Conservation (phyloP, 2,797 vertebrate genomes). For the Sciaenops ocellatus region DNA sequence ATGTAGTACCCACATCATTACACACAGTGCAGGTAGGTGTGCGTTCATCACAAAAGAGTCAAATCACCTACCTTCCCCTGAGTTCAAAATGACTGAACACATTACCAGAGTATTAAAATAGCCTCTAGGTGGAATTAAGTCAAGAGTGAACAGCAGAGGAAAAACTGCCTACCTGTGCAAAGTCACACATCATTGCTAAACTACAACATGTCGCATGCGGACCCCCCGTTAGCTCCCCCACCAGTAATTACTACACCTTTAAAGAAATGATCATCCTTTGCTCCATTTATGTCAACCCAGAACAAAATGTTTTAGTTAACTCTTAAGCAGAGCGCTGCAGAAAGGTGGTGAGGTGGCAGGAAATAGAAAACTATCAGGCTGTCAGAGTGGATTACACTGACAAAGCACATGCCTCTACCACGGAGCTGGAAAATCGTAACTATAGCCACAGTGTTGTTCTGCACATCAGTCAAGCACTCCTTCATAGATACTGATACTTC, state of each 20-base stretch:
- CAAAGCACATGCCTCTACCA: conserved; percentile 43
- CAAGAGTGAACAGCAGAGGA: conserved; percentile 12
- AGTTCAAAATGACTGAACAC: conserved; percentile 26
- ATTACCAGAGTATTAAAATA: conserved; percentile 26
- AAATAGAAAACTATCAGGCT: conserved; percentile 72
- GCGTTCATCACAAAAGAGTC: conserved; percentile 8
- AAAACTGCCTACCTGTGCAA: conserved; percentile 49
- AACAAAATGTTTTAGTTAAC: conserved; percentile 60
- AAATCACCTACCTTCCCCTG: conserved; percentile 21
- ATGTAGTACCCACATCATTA: conserved; percentile 5
- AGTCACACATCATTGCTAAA: conserved; percentile 21
- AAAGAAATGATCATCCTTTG: conserved; percentile 61
- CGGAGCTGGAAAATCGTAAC: conserved; percentile 45
- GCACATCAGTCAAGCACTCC: conserved; percentile 43
- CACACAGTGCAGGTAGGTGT: conserved; percentile 14
- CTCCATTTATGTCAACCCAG: conserved; percentile 64
- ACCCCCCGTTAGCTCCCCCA: conserved; percentile 30
- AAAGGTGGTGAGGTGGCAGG: conserved; percentile 71
- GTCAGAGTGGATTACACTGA: conserved; percentile 76
- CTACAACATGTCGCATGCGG: conserved; percentile 25
- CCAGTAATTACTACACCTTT: conserved; percentile 64
- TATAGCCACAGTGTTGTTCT: conserved; percentile 59
- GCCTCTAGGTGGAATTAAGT: conserved; percentile 33
- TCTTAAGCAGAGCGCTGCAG: conserved; percentile 60
- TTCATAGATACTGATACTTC: conserved; percentile 42